Base-by-base conservation (phyloP, 2,888 invertebrate species). In the Rhingia rostrata region DNA sequence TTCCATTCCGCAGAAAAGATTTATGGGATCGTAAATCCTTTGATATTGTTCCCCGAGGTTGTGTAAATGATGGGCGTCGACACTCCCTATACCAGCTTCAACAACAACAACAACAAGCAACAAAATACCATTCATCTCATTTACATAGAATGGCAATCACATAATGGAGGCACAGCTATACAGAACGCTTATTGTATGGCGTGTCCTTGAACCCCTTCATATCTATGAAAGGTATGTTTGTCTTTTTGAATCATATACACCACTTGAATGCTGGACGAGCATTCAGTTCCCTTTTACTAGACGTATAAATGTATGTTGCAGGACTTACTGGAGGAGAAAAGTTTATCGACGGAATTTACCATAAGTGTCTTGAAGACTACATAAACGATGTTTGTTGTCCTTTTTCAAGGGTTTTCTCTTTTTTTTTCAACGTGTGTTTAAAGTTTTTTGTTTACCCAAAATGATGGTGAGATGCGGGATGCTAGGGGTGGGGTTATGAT, bases 21-120 rank as follows among this genome's bases (percentile, higher is more conserved):
- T 81, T 70, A 81, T 75, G 58, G 51, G 9, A 58, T 47, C 58
- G 70, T 75, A 75, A 70, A 75, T 81, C 69, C 45, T 51, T 49
- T 49, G 74, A 51, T 74, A 80, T 43, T 49, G 61, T 37, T 7
- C 10, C 9, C 14, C 6, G 22, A 22, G 12, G 10, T 49, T 47
- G 14, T 35, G 47, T 6, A 37, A 4, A 4, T 53, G 49, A 6
- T 22, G 22, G 30, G 67, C 12, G 49, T 54, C 33, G 22, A 22
- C 22, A 22, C 22, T 22, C 22, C 22, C 22, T 22, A 22, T 2
- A 22, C 22, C 22, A 22, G 2, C 22, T 22, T 22, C 22, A 22
- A 22, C 22, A 22, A 22, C 22, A 22, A 22, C 22, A 22, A 22
- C 22, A 22, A 22, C 63, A 12, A 33, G 43, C 33, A 61, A 58